Conservation (phyloP, 2,113 vertebrate species). For the Misgurnus mizolepis region DNA sequence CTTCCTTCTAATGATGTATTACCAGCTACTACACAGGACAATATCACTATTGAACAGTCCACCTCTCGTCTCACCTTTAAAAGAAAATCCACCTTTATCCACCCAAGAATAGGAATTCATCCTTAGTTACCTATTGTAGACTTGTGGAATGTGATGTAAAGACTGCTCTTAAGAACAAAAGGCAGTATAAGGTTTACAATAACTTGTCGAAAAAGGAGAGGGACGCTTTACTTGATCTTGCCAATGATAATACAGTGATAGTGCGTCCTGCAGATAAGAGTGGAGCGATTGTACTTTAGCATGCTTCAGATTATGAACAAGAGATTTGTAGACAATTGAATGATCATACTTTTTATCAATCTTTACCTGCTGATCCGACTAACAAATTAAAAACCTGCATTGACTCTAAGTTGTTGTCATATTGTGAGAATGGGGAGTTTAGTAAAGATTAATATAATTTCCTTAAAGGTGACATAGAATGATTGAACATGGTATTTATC, state of each 20-base stretch:
- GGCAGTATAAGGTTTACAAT: neutral
- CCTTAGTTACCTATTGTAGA: neutral
- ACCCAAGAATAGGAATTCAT: neutral
- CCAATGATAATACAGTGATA: neutral
- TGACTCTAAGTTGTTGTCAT: too few relatives aligned
- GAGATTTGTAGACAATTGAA: too few relatives aligned
- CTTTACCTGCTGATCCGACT: too few relatives aligned
- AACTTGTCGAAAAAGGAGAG: neutral
- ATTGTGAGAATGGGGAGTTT: too few relatives aligned
- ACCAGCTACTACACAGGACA: neutral
- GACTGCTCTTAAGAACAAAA: neutral
- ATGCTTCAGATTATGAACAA: too few relatives aligned
- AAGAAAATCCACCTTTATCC: neutral
- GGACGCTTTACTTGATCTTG: neutral
- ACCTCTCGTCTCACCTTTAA: neutral
- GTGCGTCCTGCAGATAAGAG: neutral
- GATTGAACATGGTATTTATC: too few relatives aligned
- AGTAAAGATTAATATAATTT: too few relatives aligned
- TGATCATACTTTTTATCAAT: too few relatives aligned
- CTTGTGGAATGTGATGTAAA: neutral
- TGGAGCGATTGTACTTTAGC: too few relatives aligned
- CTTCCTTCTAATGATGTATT: neutral
- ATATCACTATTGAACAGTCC: neutral
- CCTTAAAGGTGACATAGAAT: too few relatives aligned
- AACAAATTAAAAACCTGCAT: too few relatives aligned